Percentiles rank a stretch among this genome's conserved stretches.
Evolutionary conservation across 2,797 vertebrate species (phyloP).

Genomic region (Oreonectes daqikongensis): DNA sequence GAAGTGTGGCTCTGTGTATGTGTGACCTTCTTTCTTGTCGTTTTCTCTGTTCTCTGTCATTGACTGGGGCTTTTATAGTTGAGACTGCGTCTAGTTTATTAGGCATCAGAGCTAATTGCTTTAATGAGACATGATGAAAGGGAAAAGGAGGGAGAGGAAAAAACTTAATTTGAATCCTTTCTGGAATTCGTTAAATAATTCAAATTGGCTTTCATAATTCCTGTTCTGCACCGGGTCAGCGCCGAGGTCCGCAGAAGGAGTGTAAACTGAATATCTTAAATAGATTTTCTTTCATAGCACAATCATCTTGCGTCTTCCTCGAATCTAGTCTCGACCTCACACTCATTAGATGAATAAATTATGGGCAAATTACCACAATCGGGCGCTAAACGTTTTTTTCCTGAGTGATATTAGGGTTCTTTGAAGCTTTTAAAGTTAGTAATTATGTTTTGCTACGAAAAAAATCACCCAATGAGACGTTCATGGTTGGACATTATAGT

Average conservation of each 20-base stretch:
- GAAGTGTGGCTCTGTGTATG: conserved; percentile 33
- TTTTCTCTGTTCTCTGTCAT: conserved; percentile 69
- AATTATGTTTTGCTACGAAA: conserved; percentile 45
- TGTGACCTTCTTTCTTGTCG: conserved; percentile 81
- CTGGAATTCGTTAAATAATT: conserved; percentile 58
- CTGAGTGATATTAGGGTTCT: conserved; percentile 48
- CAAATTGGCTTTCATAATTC: conserved; percentile 56
- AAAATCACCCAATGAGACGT: not conserved
- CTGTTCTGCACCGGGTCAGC: conserved; percentile 31
- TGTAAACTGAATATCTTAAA: conserved; percentile 33
- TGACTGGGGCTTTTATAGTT: conserved; percentile 35
- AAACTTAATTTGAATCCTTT: conserved; percentile 52
- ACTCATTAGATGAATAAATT: conserved; percentile 53
- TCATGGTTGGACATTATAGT: not conserved
- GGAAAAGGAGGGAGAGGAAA: conserved; percentile 14
- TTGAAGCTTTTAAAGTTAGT: conserved; percentile 47
- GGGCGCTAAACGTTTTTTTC: conserved; percentile 10
- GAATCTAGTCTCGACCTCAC: conserved; percentile 49
- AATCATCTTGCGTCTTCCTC: conserved; percentile 42
- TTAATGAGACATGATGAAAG: conserved; percentile 57
- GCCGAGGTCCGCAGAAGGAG: conserved; percentile 40
- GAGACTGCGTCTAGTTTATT: conserved; percentile 49
- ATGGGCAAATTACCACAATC: conserved; percentile 41
- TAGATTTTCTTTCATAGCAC: conserved; percentile 36
- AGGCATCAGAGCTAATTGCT: conserved; percentile 57